Evolutionary conservation across 2,797 vertebrate genomes (phyloP).

Genomic region (Labroides dimidiatus): DNA sequence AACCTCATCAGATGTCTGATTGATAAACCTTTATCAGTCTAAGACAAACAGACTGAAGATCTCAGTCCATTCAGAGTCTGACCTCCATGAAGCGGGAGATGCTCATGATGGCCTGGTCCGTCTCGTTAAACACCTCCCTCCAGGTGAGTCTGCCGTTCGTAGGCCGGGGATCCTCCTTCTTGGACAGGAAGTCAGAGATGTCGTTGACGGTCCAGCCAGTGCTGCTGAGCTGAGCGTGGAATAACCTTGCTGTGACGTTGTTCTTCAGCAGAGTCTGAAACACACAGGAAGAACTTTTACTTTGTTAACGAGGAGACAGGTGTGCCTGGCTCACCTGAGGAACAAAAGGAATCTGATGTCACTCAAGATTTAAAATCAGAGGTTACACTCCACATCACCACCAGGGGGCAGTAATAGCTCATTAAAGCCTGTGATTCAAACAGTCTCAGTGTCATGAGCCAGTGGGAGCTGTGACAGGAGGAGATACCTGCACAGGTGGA

Average conservation of each 20-base stretch:
- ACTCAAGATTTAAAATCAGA: too few species aligned
- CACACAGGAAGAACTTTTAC: background rate
- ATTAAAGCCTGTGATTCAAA: too few species aligned
- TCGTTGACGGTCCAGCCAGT: constrained; percentile 90
- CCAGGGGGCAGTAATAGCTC: too few species aligned
- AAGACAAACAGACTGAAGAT: too few species aligned
- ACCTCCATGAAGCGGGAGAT: constrained; percentile 98
- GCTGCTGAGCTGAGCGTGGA: constrained; percentile 80
- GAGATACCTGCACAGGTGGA: too few species aligned
- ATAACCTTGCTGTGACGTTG: constrained; percentile 82
- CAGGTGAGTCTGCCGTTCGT: constrained; percentile 84
- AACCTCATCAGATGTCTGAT: too few species aligned
- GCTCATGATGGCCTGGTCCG: constrained; percentile 89
- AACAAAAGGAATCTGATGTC: too few species aligned
- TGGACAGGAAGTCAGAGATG: constrained; percentile 88
- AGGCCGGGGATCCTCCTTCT: constrained; percentile 73
- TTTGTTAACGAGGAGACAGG: background rate
- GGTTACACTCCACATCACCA: too few species aligned
- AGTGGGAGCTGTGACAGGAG: too few species aligned
- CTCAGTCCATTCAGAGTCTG: constrained; percentile 34
- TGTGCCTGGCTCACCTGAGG: too few species aligned
- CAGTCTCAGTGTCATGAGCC: too few species aligned
- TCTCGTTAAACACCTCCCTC: constrained; percentile 94
- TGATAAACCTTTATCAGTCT: too few species aligned
- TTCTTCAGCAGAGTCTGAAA: constrained; percentile 89